A percentile compares a stretch with the other conserved stretches of the same genome.
phyloP scores from a whole-genome alignment of 2,797 vertebrate species.

The Novumbra hubbsi region DNA sequence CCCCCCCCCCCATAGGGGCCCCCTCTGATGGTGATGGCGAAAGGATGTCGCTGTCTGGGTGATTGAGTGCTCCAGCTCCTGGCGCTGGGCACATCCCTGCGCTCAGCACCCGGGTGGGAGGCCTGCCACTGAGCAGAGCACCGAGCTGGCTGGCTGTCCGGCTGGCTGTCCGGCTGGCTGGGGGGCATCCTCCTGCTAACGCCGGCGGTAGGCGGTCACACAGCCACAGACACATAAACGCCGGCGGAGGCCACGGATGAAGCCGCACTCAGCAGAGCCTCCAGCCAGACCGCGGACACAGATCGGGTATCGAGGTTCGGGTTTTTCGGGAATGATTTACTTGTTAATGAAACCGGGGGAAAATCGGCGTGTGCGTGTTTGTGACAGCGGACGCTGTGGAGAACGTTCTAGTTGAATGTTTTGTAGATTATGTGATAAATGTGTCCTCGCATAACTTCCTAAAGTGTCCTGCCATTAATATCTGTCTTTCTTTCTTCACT shows the following conservation, averaged over 20 bases:
- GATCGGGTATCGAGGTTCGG: not conserved
- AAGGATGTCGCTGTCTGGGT: conserved; percentile 79
- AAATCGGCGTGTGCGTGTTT: not conserved
- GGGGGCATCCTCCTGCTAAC: conserved; percentile 55
- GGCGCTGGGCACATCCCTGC: conserved; percentile 68
- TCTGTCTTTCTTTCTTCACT: not conserved
- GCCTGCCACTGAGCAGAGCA: conserved; percentile 54
- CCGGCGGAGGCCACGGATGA: conserved; percentile 29
- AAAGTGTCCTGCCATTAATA: not conserved
- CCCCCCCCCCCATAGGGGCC: conserved; percentile 63
- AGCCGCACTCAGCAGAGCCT: conserved; percentile 18
- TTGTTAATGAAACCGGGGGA: not conserved
- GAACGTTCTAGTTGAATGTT: not conserved
- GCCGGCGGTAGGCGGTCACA: conserved; percentile 50
- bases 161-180: conserved; percentile 56
- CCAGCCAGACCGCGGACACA: conserved; percentile 5
- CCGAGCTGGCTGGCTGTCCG: conserved; percentile 6
- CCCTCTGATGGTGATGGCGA: conserved; percentile 76
- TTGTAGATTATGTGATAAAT: conserved; percentile 5
- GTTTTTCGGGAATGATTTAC: not conserved
- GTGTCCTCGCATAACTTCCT: not conserved
- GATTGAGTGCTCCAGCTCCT: conserved; percentile 75
- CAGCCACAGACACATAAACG: conserved; percentile 41
- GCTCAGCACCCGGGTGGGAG: conserved; percentile 61
- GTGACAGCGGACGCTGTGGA: not conserved